Evolutionary conservation across 2,113 vertebrate genomes (phyloP).

Genomic region (Notarius quadriscutis): DNA sequence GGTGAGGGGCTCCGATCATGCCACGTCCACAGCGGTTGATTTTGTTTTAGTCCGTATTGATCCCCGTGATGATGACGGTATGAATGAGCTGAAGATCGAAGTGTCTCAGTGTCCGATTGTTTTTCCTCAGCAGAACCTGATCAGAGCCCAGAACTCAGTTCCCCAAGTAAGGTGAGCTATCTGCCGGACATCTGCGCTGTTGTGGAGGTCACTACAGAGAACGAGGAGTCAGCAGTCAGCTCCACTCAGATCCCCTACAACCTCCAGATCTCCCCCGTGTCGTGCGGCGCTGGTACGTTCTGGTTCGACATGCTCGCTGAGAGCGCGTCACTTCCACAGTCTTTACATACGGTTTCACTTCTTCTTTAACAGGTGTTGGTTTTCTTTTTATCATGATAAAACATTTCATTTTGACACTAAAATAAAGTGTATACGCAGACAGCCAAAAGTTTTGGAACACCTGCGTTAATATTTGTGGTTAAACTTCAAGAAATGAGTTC

Average conservation of each 20-base stretch:
- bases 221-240: constrained; percentile 77
- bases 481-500: neutral
- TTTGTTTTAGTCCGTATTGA: neutral
- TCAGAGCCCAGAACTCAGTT: neutral
- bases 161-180: constrained; percentile 74
- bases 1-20: neutral
- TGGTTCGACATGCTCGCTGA: neutral
- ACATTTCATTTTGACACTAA: neutral
- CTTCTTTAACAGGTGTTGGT: neutral
- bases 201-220: constrained; percentile 85
- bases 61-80: neutral
- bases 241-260: constrained; percentile 76
- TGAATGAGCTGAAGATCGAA: neutral
- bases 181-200: constrained; percentile 84
- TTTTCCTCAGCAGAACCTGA: constrained; percentile 13
- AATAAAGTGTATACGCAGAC: neutral
- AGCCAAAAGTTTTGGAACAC: neutral
- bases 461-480: neutral
- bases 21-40: neutral
- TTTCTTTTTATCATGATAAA: neutral
- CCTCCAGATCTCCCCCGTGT: constrained; percentile 83
- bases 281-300: constrained; percentile 77
- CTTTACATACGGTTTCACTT: neutral
- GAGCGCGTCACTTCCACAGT: neutral
- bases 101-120: neutral